Percentiles rank a stretch among this genome's conserved stretches.
phyloP scores from a whole-genome alignment of 2,113 vertebrate species.

The Typhlomys cinereus region DNA sequence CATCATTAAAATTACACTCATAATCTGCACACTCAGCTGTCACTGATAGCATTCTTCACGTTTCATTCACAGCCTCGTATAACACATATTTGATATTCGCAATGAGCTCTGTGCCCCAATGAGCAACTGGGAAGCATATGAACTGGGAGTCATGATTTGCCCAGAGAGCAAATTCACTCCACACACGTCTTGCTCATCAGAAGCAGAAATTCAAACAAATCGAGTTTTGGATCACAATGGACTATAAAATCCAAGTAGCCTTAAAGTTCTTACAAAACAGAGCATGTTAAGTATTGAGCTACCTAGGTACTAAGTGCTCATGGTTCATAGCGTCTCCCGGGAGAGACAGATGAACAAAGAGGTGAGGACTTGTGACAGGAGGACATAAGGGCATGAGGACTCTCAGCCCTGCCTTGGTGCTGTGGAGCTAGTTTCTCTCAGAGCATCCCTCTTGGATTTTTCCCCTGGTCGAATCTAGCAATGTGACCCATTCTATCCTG shows the following conservation, averaged over 20 bases:
- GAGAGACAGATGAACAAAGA: neutral
- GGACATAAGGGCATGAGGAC: neutral
- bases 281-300: neutral
- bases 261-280: neutral
- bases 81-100: constrained; percentile 32
- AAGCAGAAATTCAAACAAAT: neutral
- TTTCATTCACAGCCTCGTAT: neutral
- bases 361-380: fast-evolving
- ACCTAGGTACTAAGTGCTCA: neutral
- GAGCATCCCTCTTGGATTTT: too few relatives aligned
- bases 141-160: neutral
- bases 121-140: neutral
- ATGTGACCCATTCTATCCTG: too few relatives aligned
- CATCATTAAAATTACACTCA: neutral
- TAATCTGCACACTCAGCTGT: neutral
- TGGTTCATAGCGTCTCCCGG: neutral
- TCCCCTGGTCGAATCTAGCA: too few relatives aligned
- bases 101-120: neutral
- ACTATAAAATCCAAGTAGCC: neutral
- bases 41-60: neutral
- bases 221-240: neutral
- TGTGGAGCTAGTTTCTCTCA: too few relatives aligned
- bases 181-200: neutral
- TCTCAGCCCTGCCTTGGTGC: neutral
- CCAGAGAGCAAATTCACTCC: neutral